Base-by-base conservation (phyloP, 2,888 invertebrate genomes). In the Scelioninae gen. 2 region DNA sequence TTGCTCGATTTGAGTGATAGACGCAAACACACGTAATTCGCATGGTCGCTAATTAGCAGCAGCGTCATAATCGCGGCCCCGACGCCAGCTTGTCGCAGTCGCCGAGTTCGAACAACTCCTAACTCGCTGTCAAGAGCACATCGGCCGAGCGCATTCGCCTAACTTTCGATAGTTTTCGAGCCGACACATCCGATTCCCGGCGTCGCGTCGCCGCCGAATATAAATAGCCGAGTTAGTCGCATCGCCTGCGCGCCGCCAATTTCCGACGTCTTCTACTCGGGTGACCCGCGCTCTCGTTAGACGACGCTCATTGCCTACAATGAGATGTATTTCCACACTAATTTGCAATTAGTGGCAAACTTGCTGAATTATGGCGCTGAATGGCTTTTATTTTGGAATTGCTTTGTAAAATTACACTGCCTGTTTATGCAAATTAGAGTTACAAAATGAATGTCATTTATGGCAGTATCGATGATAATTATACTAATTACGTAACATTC, bases 21-120 rank as follows among this genome's bases (percentile, higher is more conserved):
- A 72, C 71, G 74, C 68, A 75, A 74, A 73, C 75, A 74, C 73
- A 73, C 70, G 73, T 70, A 74, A 65, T 73, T 73, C 72, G 73
- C 70, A 50, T 72, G 74, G 72, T 77, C 74, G 73, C 75, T 77
- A 82, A 82, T 82, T 82, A 82, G 83, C 82, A 83, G 83, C 81
- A 76, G 77, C 77, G 78, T 79, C 81, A 78, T 81, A 82, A 83
- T 83, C 82, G 80, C 79, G 41, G 9, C 22, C 5, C 5, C 22
- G 22, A 22, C 22, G 22, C 10, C 1, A 60, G 22, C 15, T 43
- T 31, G 60, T 53, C 64, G 50, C 52, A 10, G 31, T 2, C 3
- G 3, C 9, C 35, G 35, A 43, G 48, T 57, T 25, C 35, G 43
- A 53, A 70, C 41, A 58, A 48, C 41, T 53, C 11, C 22, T 82